Evolutionary conservation across 1,140 invertebrate species (phyloP), one percentile per base, ranked within the genome.

Genomic region (Eufriesea mexicana): DNA sequence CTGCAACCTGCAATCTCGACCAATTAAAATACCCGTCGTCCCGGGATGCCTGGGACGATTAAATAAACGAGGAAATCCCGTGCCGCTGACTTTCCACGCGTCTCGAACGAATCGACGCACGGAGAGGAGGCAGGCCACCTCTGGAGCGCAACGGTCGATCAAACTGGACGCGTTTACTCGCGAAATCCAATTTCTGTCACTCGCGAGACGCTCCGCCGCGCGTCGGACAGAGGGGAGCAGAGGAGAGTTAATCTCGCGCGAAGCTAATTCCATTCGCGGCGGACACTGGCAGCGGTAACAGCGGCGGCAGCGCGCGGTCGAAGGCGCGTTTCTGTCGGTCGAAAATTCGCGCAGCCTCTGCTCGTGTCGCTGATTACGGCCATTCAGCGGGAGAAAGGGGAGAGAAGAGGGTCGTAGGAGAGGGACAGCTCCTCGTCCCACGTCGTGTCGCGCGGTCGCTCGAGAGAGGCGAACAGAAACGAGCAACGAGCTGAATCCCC

Each of bases 361-460:
- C 47, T 59, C 35, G 70, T 62, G 59, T 28, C 70, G 79, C n/a
- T 74, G 79, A 80, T 80, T 74, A 80, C 79, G 71, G 8, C 47
- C 68, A 73, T 64, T 80, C 47, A 62, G 23, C 45, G 4, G 59
- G 18, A 4, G 35, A 47, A n/a, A n/a, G 47, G 25, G 25, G 9
- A 23, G 23, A 59, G 9, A 66, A 62, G 28, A 28, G 16, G 35
- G 47, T 16, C 5, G 23, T 20, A 14, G 49, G 47, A 25, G 28
- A 18, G 47, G 47, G 59, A 35, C 25, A 35, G 23, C 5, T 80
- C 4, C 20, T 47, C 68, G 66, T 51, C n/a, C 35, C 74, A 59
- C 78, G 67, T 64, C 28, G 35, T 45, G 28, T 25, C 42, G n/a
- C 62, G 51, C 10, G 20, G 35, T 6, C 35, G 20, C 2, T 51